Base-by-base conservation (phyloP, 2,888 invertebrate genomes). In the Zootermopsis nevadensis region DNA sequence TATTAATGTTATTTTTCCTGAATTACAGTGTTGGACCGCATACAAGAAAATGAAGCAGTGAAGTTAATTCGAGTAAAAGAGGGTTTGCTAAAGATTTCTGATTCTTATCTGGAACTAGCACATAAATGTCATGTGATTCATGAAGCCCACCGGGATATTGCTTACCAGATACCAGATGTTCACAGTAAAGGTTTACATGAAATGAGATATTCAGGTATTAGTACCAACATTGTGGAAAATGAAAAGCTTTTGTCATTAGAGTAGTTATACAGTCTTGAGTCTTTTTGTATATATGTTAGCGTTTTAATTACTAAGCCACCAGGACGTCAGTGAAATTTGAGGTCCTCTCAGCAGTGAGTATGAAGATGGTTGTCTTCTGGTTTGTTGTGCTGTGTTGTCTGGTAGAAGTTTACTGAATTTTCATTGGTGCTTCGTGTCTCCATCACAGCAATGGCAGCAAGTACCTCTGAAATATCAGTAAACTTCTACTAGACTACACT, bases 21-120 rank as follows among this genome's bases (percentile, higher is more conserved):
- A 48, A 48, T 48, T 48, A 4, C 87, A 91, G 91, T 91, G 83
- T 88, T 89, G 83, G 90, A 91, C 82, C 88, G 89, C 82, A 87
- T 90, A 2, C 87, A 89, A 76, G 91, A 92, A 86, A 91, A 91
- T 87, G 91, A 92, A 88, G 90, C 90, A 27, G 89, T 91, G 0
- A 91, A 91, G 86, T 86, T 91, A 86, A 90, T 91, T 24, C 87
- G 91, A 22, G 86, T 91, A 35, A 91, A 91, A 85, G 90, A 90
- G 85, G 91, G 91, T 2, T 86, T 91, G 38, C 85, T 89, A 31
- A 90, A 90, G 86, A 87, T 91, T 69, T 90, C 91, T 7, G 89
- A 90, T 69, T 89, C 90, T n/a, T 91, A 91, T 87, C 85, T 91
- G n/a, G 90, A 90, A 66, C 86, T 91, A 86, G 89, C 90, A 12